Percentiles rank a stretch among this genome's conserved stretches.
Evolutionary conservation across 2,797 vertebrate species (phyloP).

Genomic region (Steatocranus sp.): DNA sequence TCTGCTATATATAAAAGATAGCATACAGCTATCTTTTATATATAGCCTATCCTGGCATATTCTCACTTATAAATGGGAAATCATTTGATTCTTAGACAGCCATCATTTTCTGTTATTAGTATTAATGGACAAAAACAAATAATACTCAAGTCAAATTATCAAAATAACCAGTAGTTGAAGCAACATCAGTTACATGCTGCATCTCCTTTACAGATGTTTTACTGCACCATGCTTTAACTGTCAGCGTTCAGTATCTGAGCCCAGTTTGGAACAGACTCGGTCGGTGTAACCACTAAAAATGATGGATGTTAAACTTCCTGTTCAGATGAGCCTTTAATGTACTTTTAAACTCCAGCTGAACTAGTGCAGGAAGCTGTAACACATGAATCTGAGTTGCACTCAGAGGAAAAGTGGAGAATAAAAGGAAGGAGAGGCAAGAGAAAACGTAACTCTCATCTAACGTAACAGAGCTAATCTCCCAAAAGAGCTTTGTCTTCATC

Average conservation of each 20-base stretch:
- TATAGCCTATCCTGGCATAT: not conserved
- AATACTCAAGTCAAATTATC: not conserved
- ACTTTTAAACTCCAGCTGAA: constrained; percentile 10
- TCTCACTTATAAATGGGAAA: not conserved
- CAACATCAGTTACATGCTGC: not conserved
- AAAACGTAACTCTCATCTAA: not conserved
- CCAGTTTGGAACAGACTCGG: not conserved
- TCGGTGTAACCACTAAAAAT: not conserved
- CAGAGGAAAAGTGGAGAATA: not conserved
- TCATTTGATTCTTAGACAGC: not conserved
- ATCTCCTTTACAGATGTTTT: not conserved
- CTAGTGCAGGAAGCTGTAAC: not conserved
- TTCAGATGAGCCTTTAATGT: not conserved
- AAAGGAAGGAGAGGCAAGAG: not conserved
- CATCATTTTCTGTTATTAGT: not conserved
- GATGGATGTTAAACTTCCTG: not conserved
- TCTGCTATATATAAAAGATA: not conserved
- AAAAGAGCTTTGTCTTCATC: not conserved
- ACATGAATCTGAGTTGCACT: not conserved
- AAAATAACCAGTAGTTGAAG: not conserved
- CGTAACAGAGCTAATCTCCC: not conserved
- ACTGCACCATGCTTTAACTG: not conserved
- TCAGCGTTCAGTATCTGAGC: not conserved
- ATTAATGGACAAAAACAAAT: not conserved
- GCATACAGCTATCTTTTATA: not conserved